Evolutionary conservation across 1,140 invertebrate species (phyloP).

Genomic region (Olivierus martensii): DNA sequence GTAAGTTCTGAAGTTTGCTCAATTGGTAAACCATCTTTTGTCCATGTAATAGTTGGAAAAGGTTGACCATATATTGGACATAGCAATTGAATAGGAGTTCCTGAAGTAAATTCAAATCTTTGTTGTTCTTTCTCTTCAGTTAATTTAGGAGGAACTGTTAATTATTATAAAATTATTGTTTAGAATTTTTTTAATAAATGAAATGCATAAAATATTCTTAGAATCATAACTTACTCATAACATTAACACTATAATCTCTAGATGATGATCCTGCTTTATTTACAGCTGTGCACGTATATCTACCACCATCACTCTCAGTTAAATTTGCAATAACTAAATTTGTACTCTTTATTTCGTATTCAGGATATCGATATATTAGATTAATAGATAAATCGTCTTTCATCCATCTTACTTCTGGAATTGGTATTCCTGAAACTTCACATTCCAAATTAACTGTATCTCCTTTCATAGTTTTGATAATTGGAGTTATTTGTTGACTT

Average conservation of each 20-base stretch:
- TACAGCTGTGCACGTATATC: slow-evolving; percentile 37
- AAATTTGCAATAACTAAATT: too few relatives aligned
- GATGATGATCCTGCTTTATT: slow-evolving; percentile 38
- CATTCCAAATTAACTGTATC: slow-evolving; percentile 29
- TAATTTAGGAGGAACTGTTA: neutral
- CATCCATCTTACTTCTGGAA: slow-evolving; percentile 28
- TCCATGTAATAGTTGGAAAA: slow-evolving; percentile 8
- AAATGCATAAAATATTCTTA: too few relatives aligned
- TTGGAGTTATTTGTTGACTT: slow-evolving; percentile 12
- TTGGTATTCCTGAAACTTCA: slow-evolving; percentile 29
- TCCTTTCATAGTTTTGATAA: slow-evolving; percentile 24
- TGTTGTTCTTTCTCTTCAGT: neutral
- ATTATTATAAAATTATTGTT: neutral
- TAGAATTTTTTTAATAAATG: too few relatives aligned
- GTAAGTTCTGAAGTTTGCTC: slow-evolving; percentile 16
- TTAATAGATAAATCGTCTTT: slow-evolving; percentile 15
- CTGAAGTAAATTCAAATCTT: slow-evolving; percentile 3
- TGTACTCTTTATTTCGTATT: too few relatives aligned
- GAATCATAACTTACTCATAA: slow-evolving; percentile 31
- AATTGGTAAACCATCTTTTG: slow-evolving; percentile 5
- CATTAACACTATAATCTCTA: slow-evolving; percentile 34
- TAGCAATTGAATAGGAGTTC: slow-evolving; percentile 1
- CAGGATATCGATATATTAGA: too few relatives aligned
- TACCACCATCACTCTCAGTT: slow-evolving; percentile 27
- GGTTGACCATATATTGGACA: slow-evolving; percentile 10